These are phyloP conservation scores for Cottoperca gobio DNA, from an alignment of 2,797 vertebrate genomes.

Conservation along the genomic window DNA sequence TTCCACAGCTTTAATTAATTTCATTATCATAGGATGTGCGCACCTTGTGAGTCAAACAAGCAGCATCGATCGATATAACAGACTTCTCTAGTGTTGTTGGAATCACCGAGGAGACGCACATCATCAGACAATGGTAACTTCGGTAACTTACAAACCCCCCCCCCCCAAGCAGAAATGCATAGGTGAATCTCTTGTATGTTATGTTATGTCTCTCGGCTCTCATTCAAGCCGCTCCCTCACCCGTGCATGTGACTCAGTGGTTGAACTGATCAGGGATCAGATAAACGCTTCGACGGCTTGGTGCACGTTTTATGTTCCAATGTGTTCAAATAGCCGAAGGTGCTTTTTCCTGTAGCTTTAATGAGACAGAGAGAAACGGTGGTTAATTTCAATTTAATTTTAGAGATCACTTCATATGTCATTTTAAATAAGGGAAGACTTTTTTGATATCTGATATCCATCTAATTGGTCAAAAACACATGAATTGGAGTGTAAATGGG, in stretches of 20 bases:
- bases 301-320: not conserved
- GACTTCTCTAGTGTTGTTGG: too few relatives aligned
- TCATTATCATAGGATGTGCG: conserved; percentile 23
- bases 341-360: not conserved
- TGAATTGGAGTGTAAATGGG: conserved; percentile 1
- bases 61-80: conserved; percentile 11
- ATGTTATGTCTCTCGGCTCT: not conserved
- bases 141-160: too few relatives aligned
- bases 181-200: not conserved
- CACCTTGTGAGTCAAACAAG: conserved; percentile 29
- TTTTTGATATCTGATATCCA: not conserved
- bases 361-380: not conserved
- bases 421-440: conserved; percentile 8
- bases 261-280: not conserved
- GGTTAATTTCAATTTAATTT: conserved; percentile 34
- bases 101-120: too few relatives aligned
- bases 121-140: too few relatives aligned
- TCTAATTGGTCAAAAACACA: not conserved
- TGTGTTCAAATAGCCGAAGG: not conserved
- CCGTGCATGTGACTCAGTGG: not conserved
- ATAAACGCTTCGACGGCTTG: conserved; percentile 1
- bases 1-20: conserved; percentile 44
- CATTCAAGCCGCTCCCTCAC: not conserved
- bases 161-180: too few relatives aligned
- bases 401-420: conserved; percentile 19